Evolutionary conservation across 2,888 invertebrate species (phyloP).

Genomic region (Aphidius colemani): DNA sequence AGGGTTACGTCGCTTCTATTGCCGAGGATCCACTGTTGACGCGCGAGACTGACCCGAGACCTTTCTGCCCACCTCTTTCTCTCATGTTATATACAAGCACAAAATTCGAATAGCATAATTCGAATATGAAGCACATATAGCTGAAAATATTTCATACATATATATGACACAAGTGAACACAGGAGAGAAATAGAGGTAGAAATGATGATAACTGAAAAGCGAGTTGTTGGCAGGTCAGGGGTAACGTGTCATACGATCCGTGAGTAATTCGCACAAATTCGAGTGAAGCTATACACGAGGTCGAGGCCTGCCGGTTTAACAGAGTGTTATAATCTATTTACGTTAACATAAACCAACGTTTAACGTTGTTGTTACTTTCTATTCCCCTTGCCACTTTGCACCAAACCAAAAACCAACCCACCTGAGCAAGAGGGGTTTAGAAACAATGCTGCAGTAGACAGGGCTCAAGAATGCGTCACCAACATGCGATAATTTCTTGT

Average conservation of each 20-base stretch:
- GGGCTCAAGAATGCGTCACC: slow-evolving; percentile 60
- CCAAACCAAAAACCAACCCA: slow-evolving; percentile 29
- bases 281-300: slow-evolving; percentile 35
- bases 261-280: slow-evolving; percentile 58
- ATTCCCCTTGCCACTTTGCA: slow-evolving; percentile 46
- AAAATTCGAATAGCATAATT: slow-evolving; percentile 10
- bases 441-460: slow-evolving; percentile 54
- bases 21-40: slow-evolving; percentile 36
- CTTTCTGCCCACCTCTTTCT: slow-evolving; percentile 1
- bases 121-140: slow-evolving; percentile 17
- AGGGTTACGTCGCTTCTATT: slow-evolving; percentile 40
- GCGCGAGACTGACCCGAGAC: slow-evolving; percentile 27
- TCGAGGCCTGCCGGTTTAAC: slow-evolving; percentile 55
- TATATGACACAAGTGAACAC: slow-evolving; percentile 8
- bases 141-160: slow-evolving; percentile 21
- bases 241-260: slow-evolving; percentile 60
- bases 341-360: slow-evolving; percentile 61
- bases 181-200: slow-evolving; percentile 25
- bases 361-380: slow-evolving; percentile 56
- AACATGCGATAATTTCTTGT: slow-evolving; percentile 38
- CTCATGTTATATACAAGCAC: background rate
- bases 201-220: slow-evolving; percentile 56
- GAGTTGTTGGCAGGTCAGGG: slow-evolving; percentile 55
- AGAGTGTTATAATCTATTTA: slow-evolving; percentile 62
- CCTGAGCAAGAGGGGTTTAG: slow-evolving; percentile 41